Evolutionary conservation across 1,140 invertebrate species (phyloP), one percentile per base, ranked within the genome.

Genomic region (Hycleus phaleratus): DNA sequence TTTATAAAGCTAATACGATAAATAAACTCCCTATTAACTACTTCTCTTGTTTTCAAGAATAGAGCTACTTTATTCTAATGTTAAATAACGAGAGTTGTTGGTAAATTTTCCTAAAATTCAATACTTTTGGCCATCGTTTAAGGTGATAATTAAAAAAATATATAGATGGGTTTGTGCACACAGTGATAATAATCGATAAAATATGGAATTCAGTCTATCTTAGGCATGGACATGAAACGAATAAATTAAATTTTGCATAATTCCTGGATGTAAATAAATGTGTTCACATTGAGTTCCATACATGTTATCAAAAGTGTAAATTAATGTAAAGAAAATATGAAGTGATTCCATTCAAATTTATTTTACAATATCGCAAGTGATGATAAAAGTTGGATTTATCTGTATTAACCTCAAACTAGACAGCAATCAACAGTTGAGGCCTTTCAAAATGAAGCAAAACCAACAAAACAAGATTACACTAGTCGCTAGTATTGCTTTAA

Each of bases 381-480:
- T 53, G 43, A 51, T 40, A 8, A 57, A 42, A 18, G 3, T 49
- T 49, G 38, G 51, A 53, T 50, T 24, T 38, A 40, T 51, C 24
- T 8, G 5, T 47, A 54, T 43, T 0, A 2, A 4, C 44, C 38
- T 7, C 0, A 55, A 55, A 55, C 2, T n/a, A 47, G 38, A 12
- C 1, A 26, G 0, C 44, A 55, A 49, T 44, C 26, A 40, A 44
- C 51, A 12, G 51, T 53, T 38, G 43, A 40, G 26, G 32, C 46
- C 3, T 54, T 53, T 53, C 65, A 69, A 70, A 58, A 68, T 46
- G 66, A 72, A 56, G 56, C 58, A 59, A 71, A 72, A 55, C 63
- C 65, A 64, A 70, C 63, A 58, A 71, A 60, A 71, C 10, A 64
- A 51, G 53, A 58, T 25, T 38, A 44, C 45, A 11, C 46, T 53